Base-by-base conservation (phyloP, 2,888 invertebrate species). In the Cetonia aurata region DNA sequence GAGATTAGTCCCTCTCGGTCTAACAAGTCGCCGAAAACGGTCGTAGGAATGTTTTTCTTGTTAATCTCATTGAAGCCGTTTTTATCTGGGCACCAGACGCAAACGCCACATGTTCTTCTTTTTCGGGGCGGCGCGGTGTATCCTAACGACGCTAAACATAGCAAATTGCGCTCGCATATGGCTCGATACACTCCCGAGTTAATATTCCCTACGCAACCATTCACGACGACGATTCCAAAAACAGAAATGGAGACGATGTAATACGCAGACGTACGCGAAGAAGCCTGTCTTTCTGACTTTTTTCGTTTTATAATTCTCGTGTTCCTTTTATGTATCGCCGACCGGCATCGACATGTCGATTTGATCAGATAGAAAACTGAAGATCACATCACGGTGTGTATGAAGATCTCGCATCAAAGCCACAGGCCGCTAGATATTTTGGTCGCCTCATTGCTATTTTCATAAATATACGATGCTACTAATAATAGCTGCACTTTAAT, bases 101-200 rank as follows among this genome's bases (percentile, higher is more conserved):
- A 8, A 57, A 57, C 57, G 57, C 57, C 62, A 62, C 62, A 62
- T 62, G 62, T 62, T 62, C 48, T 50, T 37, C 37, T 37, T 37
- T 57, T 57, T 57, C 57, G 17, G 42, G 31, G 55, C 31, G 31
- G 13, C 55, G 25, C 57, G 42, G 56, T 57, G 41, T 17, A 57
- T 42, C 15, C 57, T 3, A 48, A 33, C 9, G 37, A 37, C 37
- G 10, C 62, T 50, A 55, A 67, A 67, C 44, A 59, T 69, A 60
- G 50, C 69, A 69, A 69, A 69, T 59, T 41, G 42, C 57, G 42
- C 42, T 12, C 53, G 59, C 69, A 62, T 69, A 59, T 69, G 69
- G 69, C 31, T 17, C 15, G 50, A 37, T 52, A 17, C 42, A 15
- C 42, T 57, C 42, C 62, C 60, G 60, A 50, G 15, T 69, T 69